These are phyloP conservation scores for Stenichneumon culpator DNA, from an alignment of 2,888 invertebrate genomes.

Conservation along the genomic window DNA sequence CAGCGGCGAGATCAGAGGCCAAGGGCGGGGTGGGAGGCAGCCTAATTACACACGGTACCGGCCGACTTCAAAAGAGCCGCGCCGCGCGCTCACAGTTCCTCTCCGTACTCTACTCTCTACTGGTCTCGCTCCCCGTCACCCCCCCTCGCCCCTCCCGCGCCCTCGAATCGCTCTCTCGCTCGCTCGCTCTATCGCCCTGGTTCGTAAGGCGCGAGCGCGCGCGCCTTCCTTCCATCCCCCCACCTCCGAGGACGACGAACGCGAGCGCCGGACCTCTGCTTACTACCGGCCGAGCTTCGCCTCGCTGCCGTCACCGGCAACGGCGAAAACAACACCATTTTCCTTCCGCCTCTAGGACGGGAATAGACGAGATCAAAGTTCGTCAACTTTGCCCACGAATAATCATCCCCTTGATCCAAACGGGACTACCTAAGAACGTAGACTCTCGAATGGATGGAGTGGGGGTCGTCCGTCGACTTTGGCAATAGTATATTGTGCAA, in stretches of 20 bases:
- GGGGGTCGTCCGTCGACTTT: too few species aligned
- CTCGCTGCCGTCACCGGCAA: slow-evolving; percentile 16
- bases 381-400: neutral
- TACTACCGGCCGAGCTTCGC: slow-evolving; percentile 4
- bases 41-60: slow-evolving; percentile 84
- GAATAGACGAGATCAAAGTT: neutral
- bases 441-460: too few species aligned
- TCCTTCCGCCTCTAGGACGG: slow-evolving; percentile 16
- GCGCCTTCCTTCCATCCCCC: slow-evolving; percentile 26
- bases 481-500: too few species aligned
- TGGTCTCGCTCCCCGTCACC: slow-evolving; percentile 12
- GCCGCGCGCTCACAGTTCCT: slow-evolving; percentile 76
- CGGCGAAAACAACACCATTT: slow-evolving; percentile 26
- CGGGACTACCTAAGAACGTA: neutral
- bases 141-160: slow-evolving; percentile 59
- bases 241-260: slow-evolving; percentile 8
- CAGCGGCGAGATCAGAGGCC: slow-evolving; percentile 83
- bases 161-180: slow-evolving; percentile 35
- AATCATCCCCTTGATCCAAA: neutral
- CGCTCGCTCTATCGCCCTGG: slow-evolving; percentile 29
- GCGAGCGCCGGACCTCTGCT: slow-evolving; percentile 5
- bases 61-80: slow-evolving; percentile 84
- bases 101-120: slow-evolving; percentile 73
- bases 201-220: slow-evolving; percentile 16
- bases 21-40: slow-evolving; percentile 82